phyloP scores from a whole-genome alignment of 2,888 invertebrate genomes.

The Conchocele bisecta region DNA sequence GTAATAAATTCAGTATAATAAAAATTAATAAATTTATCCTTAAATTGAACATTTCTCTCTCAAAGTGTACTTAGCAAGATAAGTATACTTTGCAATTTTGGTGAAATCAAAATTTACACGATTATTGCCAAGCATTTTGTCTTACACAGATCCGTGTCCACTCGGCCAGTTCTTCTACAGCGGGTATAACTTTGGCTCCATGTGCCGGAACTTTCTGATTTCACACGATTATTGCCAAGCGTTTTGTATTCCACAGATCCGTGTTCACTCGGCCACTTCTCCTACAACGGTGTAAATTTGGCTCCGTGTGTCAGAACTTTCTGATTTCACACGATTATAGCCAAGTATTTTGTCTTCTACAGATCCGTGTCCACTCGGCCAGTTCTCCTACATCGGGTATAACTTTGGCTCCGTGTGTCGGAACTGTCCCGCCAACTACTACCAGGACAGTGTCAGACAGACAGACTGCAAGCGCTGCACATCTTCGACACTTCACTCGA shows the following conservation, averaged over 20 bases:
- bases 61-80: no score
- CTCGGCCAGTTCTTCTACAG: slow-evolving; percentile 83
- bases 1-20: no score
- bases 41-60: no score
- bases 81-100: no score
- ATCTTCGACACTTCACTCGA: no score
- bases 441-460: slow-evolving; percentile 95
- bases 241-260: slow-evolving; percentile 85
- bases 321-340: no score
- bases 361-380: slow-evolving; percentile 85
- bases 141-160: slow-evolving; percentile 86
- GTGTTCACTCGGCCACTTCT: slow-evolving; percentile 62
- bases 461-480: slow-evolving; percentile 37
- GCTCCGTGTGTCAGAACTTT: slow-evolving; percentile 90
- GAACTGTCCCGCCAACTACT: slow-evolving; percentile 94
- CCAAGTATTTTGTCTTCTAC: slow-evolving; percentile 7
- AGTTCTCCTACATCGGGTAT: slow-evolving; percentile 85
- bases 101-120: no score
- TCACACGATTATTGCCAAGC: no score
- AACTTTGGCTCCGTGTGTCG: slow-evolving; percentile 86
- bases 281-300: slow-evolving; percentile 84
- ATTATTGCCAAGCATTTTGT: no score
- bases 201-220: slow-evolving; percentile 94
- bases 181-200: slow-evolving; percentile 80
- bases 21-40: no score